Conservation (phyloP, 2,888 invertebrate genomes). For the Argyra leucocephala region DNA sequence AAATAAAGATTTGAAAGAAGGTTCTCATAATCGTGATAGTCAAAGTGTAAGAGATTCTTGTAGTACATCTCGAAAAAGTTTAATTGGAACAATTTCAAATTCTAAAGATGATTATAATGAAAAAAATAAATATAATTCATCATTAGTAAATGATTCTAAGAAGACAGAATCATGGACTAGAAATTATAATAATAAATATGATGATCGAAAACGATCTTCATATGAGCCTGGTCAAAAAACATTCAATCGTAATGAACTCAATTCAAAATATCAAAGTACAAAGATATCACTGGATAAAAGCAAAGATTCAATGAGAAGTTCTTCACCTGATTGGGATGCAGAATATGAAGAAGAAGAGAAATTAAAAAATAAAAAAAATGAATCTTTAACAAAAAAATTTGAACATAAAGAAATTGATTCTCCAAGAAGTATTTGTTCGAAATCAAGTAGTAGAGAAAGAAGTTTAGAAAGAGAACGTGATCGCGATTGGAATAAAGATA, state of each 20-base stretch:
- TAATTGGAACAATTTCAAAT: not conserved
- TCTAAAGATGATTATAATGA: not conserved
- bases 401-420: not conserved
- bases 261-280: not conserved
- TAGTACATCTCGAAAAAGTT: no score
- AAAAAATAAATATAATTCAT: not conserved
- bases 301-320: constrained; percentile 16
- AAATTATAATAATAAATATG: constrained; percentile 1
- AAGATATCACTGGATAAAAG: not conserved
- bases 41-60: no score
- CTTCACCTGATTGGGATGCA: constrained; percentile 17
- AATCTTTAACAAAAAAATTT: not conserved
- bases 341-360: not conserved
- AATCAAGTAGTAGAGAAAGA: not conserved
- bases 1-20: no score
- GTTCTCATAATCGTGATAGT: no score
- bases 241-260: not conserved
- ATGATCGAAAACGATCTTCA: not conserved
- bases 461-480: not conserved
- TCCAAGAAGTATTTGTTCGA: not conserved
- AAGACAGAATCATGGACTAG: not conserved
- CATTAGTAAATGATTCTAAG: not conserved
- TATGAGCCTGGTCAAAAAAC: no score
- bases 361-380: not conserved
- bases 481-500: not conserved